Percentiles rank a stretch among this genome's conserved stretches.
phyloP scores from a whole-genome alignment of 2,888 invertebrate species.

The Nemurella pictetii region DNA sequence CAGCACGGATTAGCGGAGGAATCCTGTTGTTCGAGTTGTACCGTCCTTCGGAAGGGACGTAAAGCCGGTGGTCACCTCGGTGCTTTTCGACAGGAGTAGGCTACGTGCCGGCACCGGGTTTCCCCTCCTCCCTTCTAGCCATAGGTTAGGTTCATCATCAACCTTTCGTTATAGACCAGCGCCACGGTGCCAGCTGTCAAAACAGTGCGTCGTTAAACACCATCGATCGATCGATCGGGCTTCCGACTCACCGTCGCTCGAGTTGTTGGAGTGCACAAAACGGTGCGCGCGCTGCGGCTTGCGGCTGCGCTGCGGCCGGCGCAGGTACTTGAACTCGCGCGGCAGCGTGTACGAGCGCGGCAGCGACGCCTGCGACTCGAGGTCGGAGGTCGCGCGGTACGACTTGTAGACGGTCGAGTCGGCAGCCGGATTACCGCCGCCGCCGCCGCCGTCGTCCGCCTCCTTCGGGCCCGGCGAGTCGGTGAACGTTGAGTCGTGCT shows the following conservation, averaged over 20 bases:
- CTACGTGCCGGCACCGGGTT: too few relatives aligned
- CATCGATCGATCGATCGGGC: background rate
- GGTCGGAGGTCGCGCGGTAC: slow-evolving; percentile 67
- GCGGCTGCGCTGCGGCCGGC: slow-evolving; percentile 58
- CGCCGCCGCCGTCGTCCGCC: slow-evolving; percentile 30
- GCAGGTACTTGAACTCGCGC: slow-evolving; percentile 81
- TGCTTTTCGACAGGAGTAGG: too few relatives aligned
- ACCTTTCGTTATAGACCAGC: too few relatives aligned
- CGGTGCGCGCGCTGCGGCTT: slow-evolving; percentile 57
- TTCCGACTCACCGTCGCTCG: slow-evolving; percentile 71
- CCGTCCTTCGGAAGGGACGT: too few relatives aligned
- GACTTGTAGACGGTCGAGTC: slow-evolving; percentile 50
- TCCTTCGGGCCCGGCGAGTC: slow-evolving; percentile 35
- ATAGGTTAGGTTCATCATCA: too few relatives aligned
- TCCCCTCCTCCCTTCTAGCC: too few relatives aligned
- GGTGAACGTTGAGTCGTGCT: slow-evolving; percentile 38
- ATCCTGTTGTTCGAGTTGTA: too few relatives aligned
- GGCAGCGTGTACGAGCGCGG: slow-evolving; percentile 85
- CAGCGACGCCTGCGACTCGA: slow-evolving; percentile 75
- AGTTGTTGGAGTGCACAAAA: slow-evolving; percentile 79
- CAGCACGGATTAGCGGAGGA: too few relatives aligned
- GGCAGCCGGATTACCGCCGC: slow-evolving; percentile 31
- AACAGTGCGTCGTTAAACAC: too few relatives aligned
- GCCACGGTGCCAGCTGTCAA: too few relatives aligned
- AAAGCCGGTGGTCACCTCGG: too few relatives aligned